These are phyloP conservation scores for Cottoperca gobio DNA, from an alignment of 2,797 vertebrate genomes.

Conservation along the genomic window DNA sequence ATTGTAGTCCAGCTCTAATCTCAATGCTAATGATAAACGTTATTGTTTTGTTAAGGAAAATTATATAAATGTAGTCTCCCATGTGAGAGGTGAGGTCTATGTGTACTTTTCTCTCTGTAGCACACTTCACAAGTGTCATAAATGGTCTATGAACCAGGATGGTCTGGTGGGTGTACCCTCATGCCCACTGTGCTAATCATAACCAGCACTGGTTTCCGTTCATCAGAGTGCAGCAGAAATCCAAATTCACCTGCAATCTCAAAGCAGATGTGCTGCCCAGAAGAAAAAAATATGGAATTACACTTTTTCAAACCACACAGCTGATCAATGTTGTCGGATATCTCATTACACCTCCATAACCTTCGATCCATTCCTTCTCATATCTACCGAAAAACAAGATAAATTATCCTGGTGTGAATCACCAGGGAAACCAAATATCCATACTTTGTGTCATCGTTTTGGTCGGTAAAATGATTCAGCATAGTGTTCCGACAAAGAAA, in stretches of 20 bases:
- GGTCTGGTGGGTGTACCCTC: neutral
- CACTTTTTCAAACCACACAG: neutral
- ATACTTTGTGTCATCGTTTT: neutral
- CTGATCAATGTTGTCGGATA: neutral
- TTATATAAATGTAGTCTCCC: neutral
- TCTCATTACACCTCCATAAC: constrained; percentile 3
- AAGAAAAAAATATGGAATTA: neutral
- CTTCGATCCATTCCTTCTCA: neutral
- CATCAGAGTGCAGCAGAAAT: neutral
- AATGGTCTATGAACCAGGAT: neutral
- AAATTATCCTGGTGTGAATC: constrained; percentile 20
- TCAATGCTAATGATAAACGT: neutral
- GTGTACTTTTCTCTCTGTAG: neutral
- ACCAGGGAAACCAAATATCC: constrained; percentile 17
- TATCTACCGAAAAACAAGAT: neutral
- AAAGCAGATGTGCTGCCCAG: neutral
- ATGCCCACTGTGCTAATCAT: neutral
- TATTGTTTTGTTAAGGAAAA: neutral
- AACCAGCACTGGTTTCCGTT: neutral
- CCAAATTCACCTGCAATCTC: neutral
- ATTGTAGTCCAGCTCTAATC: neutral
- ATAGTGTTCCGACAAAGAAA: too few relatives aligned
- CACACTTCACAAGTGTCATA: neutral
- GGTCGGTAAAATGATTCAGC: neutral
- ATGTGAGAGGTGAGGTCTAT: constrained; percentile 8